Evolutionary conservation across 2,113 vertebrate genomes (phyloP).

Genomic region (Calidris pygmaea): DNA sequence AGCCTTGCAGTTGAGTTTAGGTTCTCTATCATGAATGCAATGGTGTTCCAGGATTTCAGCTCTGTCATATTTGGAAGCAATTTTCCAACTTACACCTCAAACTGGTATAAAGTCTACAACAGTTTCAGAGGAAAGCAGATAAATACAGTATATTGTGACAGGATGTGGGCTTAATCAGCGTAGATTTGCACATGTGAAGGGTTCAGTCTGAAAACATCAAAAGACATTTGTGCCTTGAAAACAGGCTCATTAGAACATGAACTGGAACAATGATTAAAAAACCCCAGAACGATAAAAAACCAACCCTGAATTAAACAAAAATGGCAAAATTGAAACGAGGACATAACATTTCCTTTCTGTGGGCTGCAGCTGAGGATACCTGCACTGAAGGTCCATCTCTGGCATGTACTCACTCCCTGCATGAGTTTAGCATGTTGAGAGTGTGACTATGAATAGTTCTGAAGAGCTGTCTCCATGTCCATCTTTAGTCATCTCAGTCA

Average conservation of each 20-base stretch:
- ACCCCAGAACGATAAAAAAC: background rate
- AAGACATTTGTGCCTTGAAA: background rate
- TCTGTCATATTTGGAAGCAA: background rate
- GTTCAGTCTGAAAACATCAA: background rate
- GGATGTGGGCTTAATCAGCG: background rate
- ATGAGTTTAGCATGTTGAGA: background rate
- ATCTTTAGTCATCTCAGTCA: background rate
- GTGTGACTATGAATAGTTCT: background rate
- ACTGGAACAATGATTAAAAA: background rate
- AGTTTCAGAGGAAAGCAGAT: background rate
- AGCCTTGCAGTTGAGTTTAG: background rate
- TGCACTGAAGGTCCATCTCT: background rate
- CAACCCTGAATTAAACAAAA: background rate
- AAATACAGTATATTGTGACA: background rate
- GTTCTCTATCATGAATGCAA: background rate
- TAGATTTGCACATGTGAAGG: background rate
- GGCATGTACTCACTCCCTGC: background rate
- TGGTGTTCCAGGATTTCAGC: background rate
- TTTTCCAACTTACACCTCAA: background rate
- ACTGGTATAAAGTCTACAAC: background rate
- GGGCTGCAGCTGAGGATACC: background rate
- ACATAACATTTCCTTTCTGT: background rate
- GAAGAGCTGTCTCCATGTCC: background rate
- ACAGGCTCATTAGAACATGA: background rate
- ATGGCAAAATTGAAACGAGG: fast-evolving